Percentiles rank a stretch among this genome's conserved stretches.
phyloP scores from a whole-genome alignment of 1,140 invertebrate genomes.

The Drosophila tristis region DNA sequence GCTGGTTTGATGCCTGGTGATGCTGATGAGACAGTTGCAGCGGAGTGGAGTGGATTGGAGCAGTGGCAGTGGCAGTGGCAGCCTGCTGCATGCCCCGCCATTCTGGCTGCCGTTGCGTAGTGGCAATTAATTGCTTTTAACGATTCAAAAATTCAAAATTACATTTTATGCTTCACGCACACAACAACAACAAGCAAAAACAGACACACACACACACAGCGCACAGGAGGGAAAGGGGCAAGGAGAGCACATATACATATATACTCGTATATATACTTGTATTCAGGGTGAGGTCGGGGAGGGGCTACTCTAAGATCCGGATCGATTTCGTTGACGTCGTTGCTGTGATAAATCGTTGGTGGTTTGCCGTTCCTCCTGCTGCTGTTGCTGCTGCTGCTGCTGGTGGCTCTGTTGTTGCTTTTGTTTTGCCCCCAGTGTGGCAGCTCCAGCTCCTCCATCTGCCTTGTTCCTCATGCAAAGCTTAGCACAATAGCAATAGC shows the following conservation, averaged over 20 bases:
- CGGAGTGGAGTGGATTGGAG: slow-evolving; percentile 21
- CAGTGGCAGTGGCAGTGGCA: slow-evolving; percentile 41
- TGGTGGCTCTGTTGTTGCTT: slow-evolving; percentile 41
- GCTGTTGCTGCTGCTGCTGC: slow-evolving; percentile 28
- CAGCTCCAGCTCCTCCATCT: slow-evolving; percentile 11
- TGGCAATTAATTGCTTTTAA: slow-evolving; percentile 82
- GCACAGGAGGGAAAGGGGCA: not conserved
- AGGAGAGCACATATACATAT: slow-evolving; percentile 3
- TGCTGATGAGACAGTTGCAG: slow-evolving; percentile 32
- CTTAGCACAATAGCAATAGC: slow-evolving; percentile 76
- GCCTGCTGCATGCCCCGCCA: slow-evolving; percentile 29
- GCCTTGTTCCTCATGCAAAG: slow-evolving; percentile 26
- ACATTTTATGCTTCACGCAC: slow-evolving; percentile 74
- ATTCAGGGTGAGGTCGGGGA: slow-evolving; percentile 11
- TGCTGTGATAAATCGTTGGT: slow-evolving; percentile 78
- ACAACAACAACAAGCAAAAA: slow-evolving; percentile 6
- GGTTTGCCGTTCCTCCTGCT: slow-evolving; percentile 32
- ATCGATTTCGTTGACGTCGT: slow-evolving; percentile 79
- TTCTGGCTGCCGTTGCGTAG: slow-evolving; percentile 78
- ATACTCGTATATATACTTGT: slow-evolving; percentile 9
- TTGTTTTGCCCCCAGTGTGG: slow-evolving; percentile 38
- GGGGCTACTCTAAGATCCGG: slow-evolving; percentile 65
- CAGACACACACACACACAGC: slow-evolving; percentile 14
- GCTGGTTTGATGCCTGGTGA: slow-evolving; percentile 45
- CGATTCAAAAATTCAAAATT: slow-evolving; percentile 83